Evolutionary conservation across 1,140 invertebrate species (phyloP).

Genomic region (roundworm (Caenorhabditis elegans)): WBcel235 BX284602.5:1402501-1403000

Average conservation of each 20-base stretch:
- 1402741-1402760: neutral
- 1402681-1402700: neutral
- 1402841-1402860: neutral
- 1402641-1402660: neutral
- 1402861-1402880: neutral
- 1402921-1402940: neutral
- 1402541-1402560: no score
- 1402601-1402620: neutral
- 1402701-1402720: neutral
- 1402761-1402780: neutral
- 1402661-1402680: neutral
- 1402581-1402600: neutral
- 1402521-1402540: no score
- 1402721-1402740: no score
- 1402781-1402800: slow-evolving; percentile 19
- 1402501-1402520: no score
- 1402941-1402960: neutral
- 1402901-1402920: neutral
- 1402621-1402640: neutral
- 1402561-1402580: neutral
- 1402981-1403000: slow-evolving; percentile 1
- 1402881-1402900: no score
- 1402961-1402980: neutral
- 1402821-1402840: slow-evolving; percentile 7
- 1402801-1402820: neutral